A percentile compares a stretch with the other conserved stretches of the same genome.
phyloP scores from a whole-genome alignment of 1,140 invertebrate species.

The Nylanderia fulva region DNA sequence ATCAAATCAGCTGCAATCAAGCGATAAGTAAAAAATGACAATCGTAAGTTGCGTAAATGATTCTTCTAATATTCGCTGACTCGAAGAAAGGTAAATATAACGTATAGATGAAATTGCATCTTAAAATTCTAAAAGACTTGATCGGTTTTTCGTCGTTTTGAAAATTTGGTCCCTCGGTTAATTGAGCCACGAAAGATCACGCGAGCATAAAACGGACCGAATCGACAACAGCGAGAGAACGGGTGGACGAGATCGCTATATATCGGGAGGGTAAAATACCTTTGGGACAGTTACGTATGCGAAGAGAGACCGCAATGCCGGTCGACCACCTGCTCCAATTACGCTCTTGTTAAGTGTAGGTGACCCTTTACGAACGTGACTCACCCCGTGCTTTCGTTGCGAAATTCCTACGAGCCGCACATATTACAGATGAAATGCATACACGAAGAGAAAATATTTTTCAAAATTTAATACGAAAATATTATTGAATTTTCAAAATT shows the following conservation, averaged over 20 bases:
- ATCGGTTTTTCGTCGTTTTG: background rate
- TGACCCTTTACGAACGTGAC: slow-evolving; percentile 45
- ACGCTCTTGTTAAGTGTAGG: slow-evolving; percentile 74
- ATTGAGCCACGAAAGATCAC: slow-evolving; percentile 19
- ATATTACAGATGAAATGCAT: background rate
- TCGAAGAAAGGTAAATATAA: background rate
- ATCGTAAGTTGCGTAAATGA: background rate
- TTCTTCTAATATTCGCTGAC: background rate
- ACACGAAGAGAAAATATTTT: background rate
- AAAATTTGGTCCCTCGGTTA: background rate
- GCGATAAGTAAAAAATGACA: background rate
- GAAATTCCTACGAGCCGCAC: background rate
- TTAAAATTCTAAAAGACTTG: background rate
- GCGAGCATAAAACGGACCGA: background rate
- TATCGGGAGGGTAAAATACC: slow-evolving; percentile 66
- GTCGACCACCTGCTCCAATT: slow-evolving; percentile 81
- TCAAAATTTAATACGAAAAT: background rate
- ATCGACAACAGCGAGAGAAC: slow-evolving; percentile 28
- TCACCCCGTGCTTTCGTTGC: slow-evolving; percentile 39
- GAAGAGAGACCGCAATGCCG: slow-evolving; percentile 70
- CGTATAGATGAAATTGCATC: background rate
- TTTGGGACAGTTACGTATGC: slow-evolving; percentile 76
- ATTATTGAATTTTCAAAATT: background rate
- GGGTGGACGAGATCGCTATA: slow-evolving; percentile 20
- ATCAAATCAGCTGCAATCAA: background rate